Percentiles rank a stretch among this genome's conserved stretches.
Evolutionary conservation across 2,888 invertebrate genomes (phyloP).

Genomic region (Stramonita haemastoma): DNA sequence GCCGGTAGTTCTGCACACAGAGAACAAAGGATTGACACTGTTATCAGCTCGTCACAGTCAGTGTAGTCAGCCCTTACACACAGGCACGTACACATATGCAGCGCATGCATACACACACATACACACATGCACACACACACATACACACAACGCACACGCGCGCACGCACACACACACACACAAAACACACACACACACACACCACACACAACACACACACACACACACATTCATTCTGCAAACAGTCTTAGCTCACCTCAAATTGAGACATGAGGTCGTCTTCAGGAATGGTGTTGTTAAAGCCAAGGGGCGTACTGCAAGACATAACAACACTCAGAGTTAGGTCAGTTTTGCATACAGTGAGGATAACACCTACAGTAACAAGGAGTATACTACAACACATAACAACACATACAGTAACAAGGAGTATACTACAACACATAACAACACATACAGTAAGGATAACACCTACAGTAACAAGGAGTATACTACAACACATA

Average conservation of each 20-base stretch:
- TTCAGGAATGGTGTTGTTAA: not conserved
- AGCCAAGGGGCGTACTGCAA: slow-evolving; percentile 32
- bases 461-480: too few species aligned
- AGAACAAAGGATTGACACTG: not conserved
- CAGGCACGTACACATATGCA: too few species aligned
- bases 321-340: not conserved
- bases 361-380: not conserved
- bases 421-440: too few species aligned
- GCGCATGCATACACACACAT: too few species aligned
- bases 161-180: not conserved
- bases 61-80: too few species aligned
- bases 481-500: too few species aligned
- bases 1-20: slow-evolving; percentile 22
- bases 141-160: too few species aligned
- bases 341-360: not conserved
- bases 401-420: not conserved
- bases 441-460: too few species aligned
- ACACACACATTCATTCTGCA: not conserved
- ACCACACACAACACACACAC: not conserved
- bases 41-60: not conserved
- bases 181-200: not conserved
- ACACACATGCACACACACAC: too few species aligned
- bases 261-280: slow-evolving; percentile 27
- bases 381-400: too few species aligned
- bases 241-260: not conserved